Evolutionary conservation across 2,797 vertebrate genomes (phyloP), one percentile per base, ranked within the genome.

Genomic region (Esox lucius): DNA sequence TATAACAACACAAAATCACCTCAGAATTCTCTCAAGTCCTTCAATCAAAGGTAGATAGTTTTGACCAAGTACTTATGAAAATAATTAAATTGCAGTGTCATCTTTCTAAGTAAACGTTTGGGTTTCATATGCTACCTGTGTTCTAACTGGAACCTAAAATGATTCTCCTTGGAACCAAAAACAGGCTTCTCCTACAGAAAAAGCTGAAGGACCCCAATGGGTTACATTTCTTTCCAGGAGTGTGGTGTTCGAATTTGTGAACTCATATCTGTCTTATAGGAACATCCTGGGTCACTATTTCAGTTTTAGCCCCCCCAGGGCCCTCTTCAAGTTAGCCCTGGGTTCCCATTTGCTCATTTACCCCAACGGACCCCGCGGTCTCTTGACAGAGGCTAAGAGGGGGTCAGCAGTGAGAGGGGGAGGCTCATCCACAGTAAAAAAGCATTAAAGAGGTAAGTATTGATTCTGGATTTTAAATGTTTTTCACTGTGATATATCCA

Each of bases 401-500:
- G 75, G 75, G 78, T 86, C 85, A 88, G 77, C 51, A 53, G 88
- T 87, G 85, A 88, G 90, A 83, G 87, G 89, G 85, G 87, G 79
- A 81, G 87, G 86, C 89, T 91, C 88, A 89, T 90, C 90, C 92
- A 92, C 90, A 89, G 87, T 83, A 49, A 28, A 68, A 91, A 92
- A 89, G 89, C 92, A 93, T 94, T 94, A 92, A 91, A 90, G 91
- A 91, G 91, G 90, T 90, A 89, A 84, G 81, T 93, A 94, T 94
- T 91, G 93, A 94, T 93, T 92, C 88, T 88, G 91, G 91, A 91
- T 92, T 94, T 93, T 92, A 93, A 94, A 92, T 94, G 91, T 92
- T 94, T 93, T 93, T 90, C 84, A 26, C 92, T 83, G 89, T 91
- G 90, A 93, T 94, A 92, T 91, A 90, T 94, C 91, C 93, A 93